Base-by-base conservation (phyloP, 2,113 vertebrate genomes). In the Hyperopisus bebe region DNA sequence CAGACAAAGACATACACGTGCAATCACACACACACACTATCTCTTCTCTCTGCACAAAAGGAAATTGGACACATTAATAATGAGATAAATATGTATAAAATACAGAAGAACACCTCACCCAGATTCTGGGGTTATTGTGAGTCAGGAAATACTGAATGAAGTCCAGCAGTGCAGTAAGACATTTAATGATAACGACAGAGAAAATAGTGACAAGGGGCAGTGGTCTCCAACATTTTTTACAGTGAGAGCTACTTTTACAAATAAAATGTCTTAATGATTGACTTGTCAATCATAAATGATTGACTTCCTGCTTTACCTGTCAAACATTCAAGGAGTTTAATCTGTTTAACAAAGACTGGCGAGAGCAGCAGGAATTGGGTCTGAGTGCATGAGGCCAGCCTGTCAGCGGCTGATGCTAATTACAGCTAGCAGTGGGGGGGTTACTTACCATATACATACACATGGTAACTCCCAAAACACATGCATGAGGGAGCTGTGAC, bases 291-390 rank as follows among this genome's bases (percentile, higher is more conserved):
- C 53, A 21, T 55, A 21, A 55, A 55, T 55, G 17, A 55, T 31
- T 77, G 48, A 70, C 48, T 31, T 82, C 70, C 88, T 50, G 74
- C 74, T 50, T 89, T 10, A 89, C 88, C 48, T 89, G 88, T 89
- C 47, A 89, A 47, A 82, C 88, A 89, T 89, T 82, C 46, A 74
- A 80, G 46, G 44, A 51, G 70, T 50, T 39, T 89, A 77, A 77
- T 50, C 66, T 47, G 17, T 44, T 50, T 89, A 3, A 89, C 74
- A 89, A 89, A 51, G 70, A 70, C 88, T 89, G 48, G 70, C 51
- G 74, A 89, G 88, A 51, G 70, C 70, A 47, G 58, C 58, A 74
- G 42, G 87, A 88, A 70, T n/a, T 48, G 58, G 58, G 87, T 27
- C n/a, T 46, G 84, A 51, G 70, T 27, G 8, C 17, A 31, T 46